These are phyloP conservation scores for Hyperoodon ampullatus DNA, from an alignment of 2,113 vertebrate genomes.

Conservation along the genomic window DNA sequence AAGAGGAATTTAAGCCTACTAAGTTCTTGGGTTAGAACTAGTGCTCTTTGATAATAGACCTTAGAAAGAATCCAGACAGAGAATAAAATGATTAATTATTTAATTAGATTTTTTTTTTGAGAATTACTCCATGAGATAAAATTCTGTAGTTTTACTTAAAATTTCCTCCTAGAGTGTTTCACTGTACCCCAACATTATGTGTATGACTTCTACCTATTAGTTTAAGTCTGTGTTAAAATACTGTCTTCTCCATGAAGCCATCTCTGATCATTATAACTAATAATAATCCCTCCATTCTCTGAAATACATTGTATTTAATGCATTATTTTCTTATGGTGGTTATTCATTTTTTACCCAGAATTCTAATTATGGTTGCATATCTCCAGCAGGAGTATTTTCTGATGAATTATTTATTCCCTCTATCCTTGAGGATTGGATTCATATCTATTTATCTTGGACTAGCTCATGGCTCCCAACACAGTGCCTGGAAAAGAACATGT, in stretches of 20 bases:
- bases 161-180: not conserved
- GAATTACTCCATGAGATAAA: not conserved
- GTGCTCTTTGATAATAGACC: not conserved
- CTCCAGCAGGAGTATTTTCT: not conserved
- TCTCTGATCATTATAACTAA: not conserved
- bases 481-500: not conserved
- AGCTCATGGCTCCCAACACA: not conserved
- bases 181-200: not conserved
- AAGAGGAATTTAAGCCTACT: not conserved
- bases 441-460: not conserved
- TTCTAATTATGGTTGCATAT: not conserved
- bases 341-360: not conserved
- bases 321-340: not conserved
- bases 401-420: constrained; percentile 2
- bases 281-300: constrained; percentile 12
- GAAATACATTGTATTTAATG: not conserved
- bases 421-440: not conserved
- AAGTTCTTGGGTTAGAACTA: not conserved
- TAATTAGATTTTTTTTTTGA: not conserved
- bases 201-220: not conserved
- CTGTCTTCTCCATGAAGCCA: not conserved
- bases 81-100: not conserved
- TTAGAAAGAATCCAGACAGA: not conserved
- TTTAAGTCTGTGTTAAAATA: not conserved
- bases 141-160: not conserved